A percentile compares a stretch with the other conserved stretches of the same genome.
Evolutionary conservation across 2,888 invertebrate species (phyloP).

Genomic region (Chrysotoxum bicinctum): DNA sequence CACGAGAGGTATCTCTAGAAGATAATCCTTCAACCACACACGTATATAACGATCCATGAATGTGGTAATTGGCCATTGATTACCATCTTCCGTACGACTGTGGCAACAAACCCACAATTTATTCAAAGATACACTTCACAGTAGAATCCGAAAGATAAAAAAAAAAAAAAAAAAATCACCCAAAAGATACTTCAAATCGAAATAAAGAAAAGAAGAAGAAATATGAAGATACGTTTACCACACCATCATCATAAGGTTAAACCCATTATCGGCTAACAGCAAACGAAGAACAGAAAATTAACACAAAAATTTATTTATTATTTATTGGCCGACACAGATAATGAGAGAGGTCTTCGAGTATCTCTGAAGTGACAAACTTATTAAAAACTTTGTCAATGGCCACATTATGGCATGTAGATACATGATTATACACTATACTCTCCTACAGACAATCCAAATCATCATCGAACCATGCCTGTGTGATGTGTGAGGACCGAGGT

Average conservation of each 20-base stretch:
- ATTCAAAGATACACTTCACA: constrained; percentile 16
- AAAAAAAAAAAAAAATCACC: constrained; percentile 6
- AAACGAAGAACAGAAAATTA: constrained; percentile 75
- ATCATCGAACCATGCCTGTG: constrained; percentile 60
- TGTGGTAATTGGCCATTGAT: constrained; percentile 72
- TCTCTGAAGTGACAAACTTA: constrained; percentile 66
- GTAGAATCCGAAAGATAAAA: background rate
- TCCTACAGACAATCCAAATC: background rate
- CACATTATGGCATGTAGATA: constrained; percentile 70
- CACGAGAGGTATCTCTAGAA: constrained; percentile 4
- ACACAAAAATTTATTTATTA: constrained; percentile 81
- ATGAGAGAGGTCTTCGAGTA: background rate
- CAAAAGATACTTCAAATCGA: constrained; percentile 34
- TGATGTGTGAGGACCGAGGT: background rate
- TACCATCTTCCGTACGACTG: constrained; percentile 70
- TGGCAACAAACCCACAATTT: constrained; percentile 58
- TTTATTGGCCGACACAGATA: constrained; percentile 77
- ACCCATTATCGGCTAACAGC: constrained; percentile 69
- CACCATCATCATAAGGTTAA: constrained; percentile 46
- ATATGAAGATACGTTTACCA: constrained; percentile 29
- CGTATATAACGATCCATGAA: constrained; percentile 66
- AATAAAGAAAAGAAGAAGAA: constrained; percentile 17
- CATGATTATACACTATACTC: constrained; percentile 23
- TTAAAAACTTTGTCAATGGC: constrained; percentile 71
- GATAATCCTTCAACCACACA: constrained; percentile 52